A percentile compares a stretch with the other conserved stretches of the same genome.
Evolutionary conservation across 2,113 vertebrate species (phyloP).

Genomic region (Caranx melampygus): DNA sequence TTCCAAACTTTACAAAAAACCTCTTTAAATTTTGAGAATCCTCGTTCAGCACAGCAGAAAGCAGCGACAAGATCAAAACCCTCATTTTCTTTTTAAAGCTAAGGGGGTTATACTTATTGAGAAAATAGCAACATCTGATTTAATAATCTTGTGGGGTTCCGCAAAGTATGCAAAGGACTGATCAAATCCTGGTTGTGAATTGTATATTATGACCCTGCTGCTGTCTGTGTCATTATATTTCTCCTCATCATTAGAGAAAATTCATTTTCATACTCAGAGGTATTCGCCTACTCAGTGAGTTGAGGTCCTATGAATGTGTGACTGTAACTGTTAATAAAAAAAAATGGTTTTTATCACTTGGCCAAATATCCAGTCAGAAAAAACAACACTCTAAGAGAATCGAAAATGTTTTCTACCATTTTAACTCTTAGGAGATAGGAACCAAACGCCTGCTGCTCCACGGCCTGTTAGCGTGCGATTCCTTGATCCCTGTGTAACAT

Average conservation of each 20-base stretch:
- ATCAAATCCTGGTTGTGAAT: not conserved
- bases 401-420: slow-evolving; percentile 34
- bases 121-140: slow-evolving; percentile 14
- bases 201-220: not conserved
- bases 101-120: not conserved
- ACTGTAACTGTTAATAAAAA: not conserved
- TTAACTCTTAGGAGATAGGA: slow-evolving; percentile 35
- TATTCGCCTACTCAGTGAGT: not conserved
- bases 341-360: not conserved
- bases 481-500: slow-evolving; percentile 77
- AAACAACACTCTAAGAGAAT: slow-evolving; percentile 41
- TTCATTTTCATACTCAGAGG: not conserved
- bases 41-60: not conserved
- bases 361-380: not conserved
- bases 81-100: not conserved
- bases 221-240: not conserved
- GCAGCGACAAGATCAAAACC: not conserved
- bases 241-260: not conserved
- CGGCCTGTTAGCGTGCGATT: slow-evolving; percentile 74
- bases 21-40: not conserved
- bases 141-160: not conserved
- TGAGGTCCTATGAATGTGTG: not conserved
- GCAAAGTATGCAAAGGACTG: not conserved
- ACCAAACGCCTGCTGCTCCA: slow-evolving; percentile 33
- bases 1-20: no score